phyloP scores from a whole-genome alignment of 1,140 invertebrate genomes.

The Reticulitermes speratus region DNA sequence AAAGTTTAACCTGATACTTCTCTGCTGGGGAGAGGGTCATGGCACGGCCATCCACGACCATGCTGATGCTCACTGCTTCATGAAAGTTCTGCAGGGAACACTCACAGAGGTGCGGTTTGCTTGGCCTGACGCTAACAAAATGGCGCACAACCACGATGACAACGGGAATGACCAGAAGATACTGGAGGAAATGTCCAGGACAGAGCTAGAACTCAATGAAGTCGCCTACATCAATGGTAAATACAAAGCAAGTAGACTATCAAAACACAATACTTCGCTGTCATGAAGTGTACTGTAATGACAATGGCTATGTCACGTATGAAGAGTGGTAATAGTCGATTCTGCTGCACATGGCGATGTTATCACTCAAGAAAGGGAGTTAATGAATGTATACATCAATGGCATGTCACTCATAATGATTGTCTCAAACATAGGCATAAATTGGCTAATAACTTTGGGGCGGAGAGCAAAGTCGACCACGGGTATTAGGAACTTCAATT shows the following conservation, averaged over 20 bases:
- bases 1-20: conserved; percentile 95
- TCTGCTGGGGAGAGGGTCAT: conserved; percentile 97
- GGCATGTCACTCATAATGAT: too few species aligned
- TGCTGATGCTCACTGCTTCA: conserved; percentile 94
- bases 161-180: conserved; percentile 40
- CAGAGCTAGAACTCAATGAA: conserved; percentile 65
- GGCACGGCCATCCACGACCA: conserved; percentile 96
- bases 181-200: conserved; percentile 62
- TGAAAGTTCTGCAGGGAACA: conserved; percentile 83
- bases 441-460: too few species aligned
- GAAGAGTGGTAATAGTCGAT: too few species aligned
- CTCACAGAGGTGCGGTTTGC: conserved; percentile 70
- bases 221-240: conserved; percentile 97
- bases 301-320: too few species aligned
- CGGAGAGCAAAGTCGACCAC: too few species aligned
- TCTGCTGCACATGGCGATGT: too few species aligned
- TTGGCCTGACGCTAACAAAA: conserved; percentile 59
- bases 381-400: too few species aligned
- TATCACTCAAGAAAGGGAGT: too few species aligned
- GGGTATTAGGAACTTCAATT: too few species aligned
- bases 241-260: conserved; percentile 24
- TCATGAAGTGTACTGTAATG: too few species aligned
- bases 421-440: too few species aligned
- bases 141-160: conserved; percentile 46
- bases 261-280: too few species aligned